These are phyloP conservation scores for Bombylius discolor DNA, from an alignment of 2,888 invertebrate genomes.

Conservation along the genomic window DNA sequence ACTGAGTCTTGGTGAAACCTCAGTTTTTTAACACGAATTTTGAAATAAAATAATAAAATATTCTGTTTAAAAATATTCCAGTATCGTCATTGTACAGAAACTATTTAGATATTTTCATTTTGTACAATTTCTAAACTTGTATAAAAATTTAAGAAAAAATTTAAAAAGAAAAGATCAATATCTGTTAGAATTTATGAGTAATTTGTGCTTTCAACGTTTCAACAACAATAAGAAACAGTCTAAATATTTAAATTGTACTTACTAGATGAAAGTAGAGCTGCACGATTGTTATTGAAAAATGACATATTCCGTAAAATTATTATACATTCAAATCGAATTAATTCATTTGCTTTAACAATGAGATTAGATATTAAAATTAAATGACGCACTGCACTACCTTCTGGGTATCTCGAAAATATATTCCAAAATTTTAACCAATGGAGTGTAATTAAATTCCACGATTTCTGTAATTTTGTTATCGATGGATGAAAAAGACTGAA, in stretches of 20 bases:
- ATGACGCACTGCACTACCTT: constrained; percentile 24
- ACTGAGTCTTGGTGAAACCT: too few species aligned
- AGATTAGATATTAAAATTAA: constrained; percentile 22
- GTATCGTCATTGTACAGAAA: too few species aligned
- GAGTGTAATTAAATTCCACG: constrained; percentile 21
- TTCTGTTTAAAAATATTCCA: too few species aligned
- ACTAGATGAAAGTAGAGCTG: constrained; percentile 21
- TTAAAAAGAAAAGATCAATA: too few species aligned
- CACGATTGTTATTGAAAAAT: constrained; percentile 26
- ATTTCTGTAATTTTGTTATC: constrained; percentile 19
- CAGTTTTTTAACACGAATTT: too few species aligned
- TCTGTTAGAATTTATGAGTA: too few species aligned
- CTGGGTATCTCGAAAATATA: constrained; percentile 28
- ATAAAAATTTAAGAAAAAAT: too few species aligned
- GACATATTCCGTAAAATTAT: constrained; percentile 32
- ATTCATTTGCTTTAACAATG: constrained; percentile 17
- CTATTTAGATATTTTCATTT: too few species aligned
- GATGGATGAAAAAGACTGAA: constrained; percentile 28
- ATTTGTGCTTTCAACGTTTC: too few species aligned
- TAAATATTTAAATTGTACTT: constrained; percentile 15
- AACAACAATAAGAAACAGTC: too few species aligned
- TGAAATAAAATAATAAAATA: too few species aligned
- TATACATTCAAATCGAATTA: constrained; percentile 21
- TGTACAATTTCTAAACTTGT: too few species aligned
- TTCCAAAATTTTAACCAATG: constrained; percentile 33